Evolutionary conservation across 2,797 vertebrate species (phyloP).

Genomic region (Chaetophractus vellerosus): DNA sequence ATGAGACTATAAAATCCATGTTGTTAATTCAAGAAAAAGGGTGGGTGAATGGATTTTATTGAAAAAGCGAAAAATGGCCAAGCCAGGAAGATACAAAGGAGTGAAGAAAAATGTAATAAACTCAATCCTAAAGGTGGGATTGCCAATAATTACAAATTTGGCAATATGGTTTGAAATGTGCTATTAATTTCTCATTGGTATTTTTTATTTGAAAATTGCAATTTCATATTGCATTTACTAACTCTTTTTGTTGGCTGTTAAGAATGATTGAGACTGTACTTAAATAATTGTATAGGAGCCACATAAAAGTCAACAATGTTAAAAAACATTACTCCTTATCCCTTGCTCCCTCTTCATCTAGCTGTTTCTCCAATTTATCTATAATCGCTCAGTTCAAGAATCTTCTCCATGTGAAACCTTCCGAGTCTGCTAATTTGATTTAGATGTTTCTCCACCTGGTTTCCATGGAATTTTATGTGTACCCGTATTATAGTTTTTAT

Average conservation of each 20-base stretch:
- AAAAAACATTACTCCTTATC: neutral
- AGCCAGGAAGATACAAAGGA: neutral
- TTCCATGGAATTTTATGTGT: neutral
- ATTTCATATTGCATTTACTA: neutral
- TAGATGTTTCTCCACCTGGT: neutral
- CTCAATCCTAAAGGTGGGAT: neutral
- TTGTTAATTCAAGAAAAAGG: neutral
- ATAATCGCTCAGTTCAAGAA: neutral
- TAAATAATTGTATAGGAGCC: neutral
- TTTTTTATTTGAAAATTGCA: neutral
- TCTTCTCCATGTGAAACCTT: neutral
- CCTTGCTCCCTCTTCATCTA: neutral
- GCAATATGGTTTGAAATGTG: neutral
- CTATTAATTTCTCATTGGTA: neutral
- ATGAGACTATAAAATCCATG: neutral
- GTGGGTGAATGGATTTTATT: neutral
- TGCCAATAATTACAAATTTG: neutral
- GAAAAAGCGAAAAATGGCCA: neutral
- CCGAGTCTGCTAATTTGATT: neutral
- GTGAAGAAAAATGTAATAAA: neutral
- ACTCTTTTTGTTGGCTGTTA: constrained; percentile 19
- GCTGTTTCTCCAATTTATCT: neutral
- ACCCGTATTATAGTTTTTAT: neutral
- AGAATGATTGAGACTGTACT: neutral
- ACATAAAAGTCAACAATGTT: neutral